Evolutionary conservation across 2,113 vertebrate genomes (phyloP), one percentile per base, ranked within the genome.

Genomic region (Hydrochoerus hydrochaeris): DNA sequence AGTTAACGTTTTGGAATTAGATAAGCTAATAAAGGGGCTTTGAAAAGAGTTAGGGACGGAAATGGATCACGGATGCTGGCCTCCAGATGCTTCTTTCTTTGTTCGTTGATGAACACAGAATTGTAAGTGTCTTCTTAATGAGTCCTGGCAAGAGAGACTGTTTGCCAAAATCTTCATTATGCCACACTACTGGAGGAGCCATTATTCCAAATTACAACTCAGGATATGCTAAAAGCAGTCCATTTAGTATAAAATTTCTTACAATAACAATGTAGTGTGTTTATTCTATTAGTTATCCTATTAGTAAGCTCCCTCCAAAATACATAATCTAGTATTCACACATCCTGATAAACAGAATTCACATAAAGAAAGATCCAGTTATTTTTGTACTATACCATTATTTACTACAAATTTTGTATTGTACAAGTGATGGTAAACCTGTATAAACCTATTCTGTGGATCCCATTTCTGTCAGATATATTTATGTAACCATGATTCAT

Each of bases 231-330:
- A 63, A 87, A 87, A 94, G 24, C 24, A 86, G 41, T 52, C n/a
- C 32, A 84, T 88, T 96, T 93, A 77, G 81, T 85, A 87, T 85
- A 60, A 67, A 58, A 82, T 89, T 57, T 65, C 19, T 89, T 8
- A 19, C 73, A 90, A 71, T 41, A n/a, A 65, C 13, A 58, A 52
- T 80, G 78, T 69, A 22, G 30, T 13, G 82, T 20, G 28, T 81
- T 60, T 88, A 30, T 93, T 3, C n/a, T 85, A 19, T 24, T 62
- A 52, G 22, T 60, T 88, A 30, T 93, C 2, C n/a, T 85, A 19
- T 24, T 62, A 52, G 22, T 46, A 75, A 8, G 44, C 69, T 93
- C 32, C 78, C 14, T 94, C 38, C 44, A 69, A 83, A 85, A 65
- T 58, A 65, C 0, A 13, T 90, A 54, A 82, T 71, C 28, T 96